phyloP scores from a whole-genome alignment of 2,888 invertebrate genomes.

The Baronia brevicornis region DNA sequence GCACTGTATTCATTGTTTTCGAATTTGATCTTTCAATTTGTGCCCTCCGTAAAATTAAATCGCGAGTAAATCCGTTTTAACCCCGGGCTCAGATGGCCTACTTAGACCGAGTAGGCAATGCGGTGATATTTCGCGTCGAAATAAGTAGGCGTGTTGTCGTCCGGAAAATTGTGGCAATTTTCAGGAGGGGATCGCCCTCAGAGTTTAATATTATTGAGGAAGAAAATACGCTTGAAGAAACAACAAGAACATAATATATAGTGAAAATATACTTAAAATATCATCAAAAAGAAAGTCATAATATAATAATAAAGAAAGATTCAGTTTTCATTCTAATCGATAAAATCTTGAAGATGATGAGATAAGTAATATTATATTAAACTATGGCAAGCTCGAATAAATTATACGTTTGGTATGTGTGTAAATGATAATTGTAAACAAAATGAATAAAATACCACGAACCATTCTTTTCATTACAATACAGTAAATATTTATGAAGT shows the following conservation, averaged over 20 bases:
- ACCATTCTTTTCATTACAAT: conserved; percentile 13
- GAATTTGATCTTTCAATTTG: conserved; percentile 21
- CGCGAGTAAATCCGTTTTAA: conserved; percentile 38
- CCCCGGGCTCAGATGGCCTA: conserved; percentile 38
- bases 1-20: conserved; percentile 14
- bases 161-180: conserved; percentile 66
- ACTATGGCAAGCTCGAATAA: neutral
- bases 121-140: conserved; percentile 55
- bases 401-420: conserved; percentile 5
- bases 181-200: conserved; percentile 39
- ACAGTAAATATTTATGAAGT: conserved; percentile 15
- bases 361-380: too few relatives aligned
- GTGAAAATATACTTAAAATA: too few relatives aligned
- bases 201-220: conserved; percentile 44
- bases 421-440: conserved; percentile 4
- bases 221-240: conserved; percentile 29
- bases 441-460: neutral
- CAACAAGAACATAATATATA: too few relatives aligned
- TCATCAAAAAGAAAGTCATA: too few relatives aligned
- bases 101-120: conserved; percentile 39
- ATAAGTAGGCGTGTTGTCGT: conserved; percentile 58
- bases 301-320: too few relatives aligned
- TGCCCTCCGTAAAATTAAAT: conserved; percentile 48
- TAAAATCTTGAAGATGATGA: too few relatives aligned
- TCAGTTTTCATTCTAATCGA: too few relatives aligned